Conservation (phyloP, 2,113 vertebrate genomes). For the Columbina picui region DNA sequence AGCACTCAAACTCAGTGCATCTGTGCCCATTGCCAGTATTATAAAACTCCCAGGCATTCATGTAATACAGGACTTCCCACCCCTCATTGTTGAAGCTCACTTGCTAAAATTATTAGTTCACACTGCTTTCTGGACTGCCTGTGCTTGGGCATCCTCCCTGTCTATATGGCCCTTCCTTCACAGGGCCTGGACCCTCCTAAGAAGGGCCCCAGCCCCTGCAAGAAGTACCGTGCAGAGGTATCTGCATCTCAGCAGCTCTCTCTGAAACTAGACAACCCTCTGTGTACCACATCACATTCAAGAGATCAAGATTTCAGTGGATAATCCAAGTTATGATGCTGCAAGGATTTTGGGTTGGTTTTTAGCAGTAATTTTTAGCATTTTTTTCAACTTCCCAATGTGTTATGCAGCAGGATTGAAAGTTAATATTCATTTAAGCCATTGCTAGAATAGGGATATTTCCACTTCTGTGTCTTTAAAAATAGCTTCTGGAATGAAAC, state of each 20-base stretch:
- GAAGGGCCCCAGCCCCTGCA: neutral
- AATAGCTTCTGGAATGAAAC: constrained; percentile 42
- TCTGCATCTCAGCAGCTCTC: neutral
- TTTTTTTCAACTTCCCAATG: neutral
- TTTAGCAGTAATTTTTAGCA: neutral
- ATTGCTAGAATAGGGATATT: neutral
- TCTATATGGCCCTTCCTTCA: no score
- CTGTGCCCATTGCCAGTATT: neutral
- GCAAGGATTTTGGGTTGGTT: neutral
- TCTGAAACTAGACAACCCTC: neutral
- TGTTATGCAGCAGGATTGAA: neutral
- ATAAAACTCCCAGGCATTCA: neutral
- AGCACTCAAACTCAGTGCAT: neutral
- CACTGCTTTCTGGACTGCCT: neutral
- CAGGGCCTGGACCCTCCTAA: neutral
- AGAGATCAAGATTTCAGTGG: neutral
- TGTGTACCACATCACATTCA: neutral
- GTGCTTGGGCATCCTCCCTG: neutral
- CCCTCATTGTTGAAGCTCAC: neutral
- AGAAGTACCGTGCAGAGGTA: neutral
- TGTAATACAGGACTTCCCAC: neutral
- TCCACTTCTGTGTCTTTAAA: constrained; percentile 64
- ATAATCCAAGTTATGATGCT: neutral
- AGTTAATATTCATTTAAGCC: constrained; percentile 41
- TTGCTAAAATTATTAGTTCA: neutral